Base-by-base conservation (phyloP, 2,888 invertebrate genomes). In the Hydroisotoma schaefferi region DNA sequence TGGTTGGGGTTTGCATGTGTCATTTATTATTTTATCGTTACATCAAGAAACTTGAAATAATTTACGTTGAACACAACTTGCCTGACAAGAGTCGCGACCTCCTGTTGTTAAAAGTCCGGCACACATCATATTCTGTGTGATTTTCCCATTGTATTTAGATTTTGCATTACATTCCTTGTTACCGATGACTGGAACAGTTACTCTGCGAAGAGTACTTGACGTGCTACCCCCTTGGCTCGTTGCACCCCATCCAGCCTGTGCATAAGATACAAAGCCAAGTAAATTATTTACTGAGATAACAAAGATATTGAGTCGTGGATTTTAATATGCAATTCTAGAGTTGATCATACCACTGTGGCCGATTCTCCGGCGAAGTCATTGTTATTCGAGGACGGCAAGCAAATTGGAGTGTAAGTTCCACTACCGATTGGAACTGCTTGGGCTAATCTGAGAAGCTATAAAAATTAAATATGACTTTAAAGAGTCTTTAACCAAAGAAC, bases 141-240 rank as follows among this genome's bases (percentile, higher is more conserved):
- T 70, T 29, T 70, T 70, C 6, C 66, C 67, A 10, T 43, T 46
- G 55, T 70, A 70, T 18, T 59, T 59, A 0, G 70, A 67, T 22
- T 56, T 53, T 1, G 53, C 38, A 25, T 65, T 65, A 74, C 90
- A 90, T 72, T 89, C 87, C 54, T 83, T 80, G 65, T 84, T 79
- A 83, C 87, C 86, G 68, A 90, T 80, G 73, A 90, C 88, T 53
- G 90, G 90, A 46, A 90, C 90, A 28, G 83, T 83, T 0, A 89
- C 90, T 61, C 89, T 88, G 72, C 88, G 82, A 62, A 90, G 78
- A 68, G 87, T 78, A 73, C 88, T 87, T 0, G 90, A 68, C 2
- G 64, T 64, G 1, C 22, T 64, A 63, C 25, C 69, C 61, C 54
- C 60, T 56, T 64, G 65, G 10, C 53, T 59, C 10, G 60, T 62